These are phyloP conservation scores for Thunnus thynnus DNA, from an alignment of 2,113 vertebrate species.

Conservation along the genomic window DNA sequence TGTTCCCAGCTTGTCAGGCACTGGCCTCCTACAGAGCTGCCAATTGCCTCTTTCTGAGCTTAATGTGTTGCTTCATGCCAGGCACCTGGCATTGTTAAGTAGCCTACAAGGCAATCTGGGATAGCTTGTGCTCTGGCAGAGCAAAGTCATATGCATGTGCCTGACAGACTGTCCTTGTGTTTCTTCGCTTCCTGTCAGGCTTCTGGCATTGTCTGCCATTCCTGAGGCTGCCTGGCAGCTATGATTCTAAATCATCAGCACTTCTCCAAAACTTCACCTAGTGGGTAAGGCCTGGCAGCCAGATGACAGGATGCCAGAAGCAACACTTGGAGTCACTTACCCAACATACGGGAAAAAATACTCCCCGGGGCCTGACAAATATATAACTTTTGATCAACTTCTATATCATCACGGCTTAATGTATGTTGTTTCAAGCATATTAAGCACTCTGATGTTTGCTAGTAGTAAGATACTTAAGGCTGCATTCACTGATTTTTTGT, in stretches of 20 bases:
- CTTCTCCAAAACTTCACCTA: background rate
- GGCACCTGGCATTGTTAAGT: slow-evolving; percentile 8
- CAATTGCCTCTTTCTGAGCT: background rate
- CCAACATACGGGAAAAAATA: background rate
- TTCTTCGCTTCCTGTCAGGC: slow-evolving; percentile 26
- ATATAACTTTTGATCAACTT: too few species aligned
- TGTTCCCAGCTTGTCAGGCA: too few species aligned
- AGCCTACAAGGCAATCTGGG: slow-evolving; percentile 19
- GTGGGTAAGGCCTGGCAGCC: background rate
- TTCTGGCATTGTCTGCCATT: background rate
- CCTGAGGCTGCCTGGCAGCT: slow-evolving; percentile 16
- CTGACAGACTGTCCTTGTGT: slow-evolving; percentile 12
- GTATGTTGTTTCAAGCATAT: too few species aligned
- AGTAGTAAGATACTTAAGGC: too few species aligned
- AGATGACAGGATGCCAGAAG: background rate
- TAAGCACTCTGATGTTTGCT: too few species aligned
- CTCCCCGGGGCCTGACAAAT: background rate
- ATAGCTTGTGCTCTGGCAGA: slow-evolving; percentile 17
- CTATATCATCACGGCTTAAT: too few species aligned
- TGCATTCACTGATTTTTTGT: too few species aligned
- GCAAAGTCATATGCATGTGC: slow-evolving; percentile 12
- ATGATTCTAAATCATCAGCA: slow-evolving; percentile 6
- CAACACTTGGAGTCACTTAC: background rate
- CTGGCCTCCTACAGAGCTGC: too few species aligned
- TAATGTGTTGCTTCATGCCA: background rate